Percentiles rank a stretch among this genome's conserved stretches.
phyloP scores from a whole-genome alignment of 2,113 vertebrate species.

The Reinhardtius hippoglossoides region DNA sequence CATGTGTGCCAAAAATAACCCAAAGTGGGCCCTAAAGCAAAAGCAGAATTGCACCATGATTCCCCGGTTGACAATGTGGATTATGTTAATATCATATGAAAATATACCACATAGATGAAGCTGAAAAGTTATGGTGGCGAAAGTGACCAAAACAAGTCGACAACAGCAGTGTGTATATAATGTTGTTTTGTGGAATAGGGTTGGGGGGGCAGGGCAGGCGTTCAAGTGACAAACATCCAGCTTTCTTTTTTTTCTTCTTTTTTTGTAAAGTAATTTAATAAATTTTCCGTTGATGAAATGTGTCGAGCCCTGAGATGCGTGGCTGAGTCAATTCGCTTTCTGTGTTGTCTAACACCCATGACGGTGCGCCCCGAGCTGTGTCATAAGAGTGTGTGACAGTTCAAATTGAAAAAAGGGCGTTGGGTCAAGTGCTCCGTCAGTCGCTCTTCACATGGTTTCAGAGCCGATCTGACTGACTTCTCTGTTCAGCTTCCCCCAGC shows the following conservation, averaged over 20 bases:
- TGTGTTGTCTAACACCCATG: constrained; percentile 54
- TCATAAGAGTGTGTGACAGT: constrained; percentile 72
- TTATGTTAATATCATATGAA: no score
- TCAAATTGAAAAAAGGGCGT: constrained; percentile 52
- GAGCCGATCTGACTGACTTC: constrained; percentile 66
- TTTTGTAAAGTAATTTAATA: constrained; percentile 59
- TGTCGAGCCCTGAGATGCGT: constrained; percentile 23
- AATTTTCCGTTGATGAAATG: constrained; percentile 38
- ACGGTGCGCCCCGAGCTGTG: constrained; percentile 58
- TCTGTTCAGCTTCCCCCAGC: constrained; percentile 71
- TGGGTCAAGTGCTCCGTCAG: constrained; percentile 71
- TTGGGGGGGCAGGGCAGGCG: not conserved
- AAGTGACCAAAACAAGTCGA: no score
- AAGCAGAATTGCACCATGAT: not conserved
- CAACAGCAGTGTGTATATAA: not conserved
- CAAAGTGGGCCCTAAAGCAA: not conserved
- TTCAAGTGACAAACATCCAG: constrained; percentile 11
- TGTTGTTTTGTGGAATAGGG: constrained; percentile 16
- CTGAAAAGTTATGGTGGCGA: not conserved
- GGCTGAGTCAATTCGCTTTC: constrained; percentile 50
- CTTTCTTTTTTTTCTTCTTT: constrained; percentile 27
- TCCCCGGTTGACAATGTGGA: not conserved
- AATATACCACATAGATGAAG: constrained; percentile 4
- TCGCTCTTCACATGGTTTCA: constrained; percentile 58
- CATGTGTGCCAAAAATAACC: constrained; percentile 38